Evolutionary conservation across 2,113 vertebrate species (phyloP), one percentile per base, ranked within the genome.

Genomic region (Todiramphus chloris): DNA sequence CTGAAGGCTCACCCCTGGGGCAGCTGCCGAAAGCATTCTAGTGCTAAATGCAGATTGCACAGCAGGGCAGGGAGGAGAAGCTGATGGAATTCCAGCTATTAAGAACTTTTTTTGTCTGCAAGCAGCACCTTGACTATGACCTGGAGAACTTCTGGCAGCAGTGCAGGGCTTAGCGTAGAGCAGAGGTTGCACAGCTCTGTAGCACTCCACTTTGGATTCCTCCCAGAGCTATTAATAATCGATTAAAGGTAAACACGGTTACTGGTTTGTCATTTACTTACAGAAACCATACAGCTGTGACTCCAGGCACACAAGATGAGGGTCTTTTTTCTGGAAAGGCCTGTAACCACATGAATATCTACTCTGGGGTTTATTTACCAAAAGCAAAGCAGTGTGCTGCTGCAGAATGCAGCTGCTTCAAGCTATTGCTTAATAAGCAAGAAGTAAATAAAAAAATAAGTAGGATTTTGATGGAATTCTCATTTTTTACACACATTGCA

Each of bases 341-440:
- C 77, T 41, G 5, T 30, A 31, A 48, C n/a, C 3, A 0, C 56
- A 43, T 0, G 0, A 21, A 15, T 67, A 56, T 9, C n/a, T 66
- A 3, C 67, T 43, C 74, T 55, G 46, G 48, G 41, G 35, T 39
- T 30, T 24, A 5, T 56, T 74, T 60, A 55, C 37, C 50, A 50
- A 63, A 55, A 80, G 28, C 62, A 59, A 64, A 87, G 35, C 48
- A 72, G n/a, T 23, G 37, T 16, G 3, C 60, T 81, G 84, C 74
- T 82, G 55, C 55, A 73, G 28, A 74, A 59, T 51, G 69, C 43
- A 72, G 87, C 43, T 51, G 66, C 53, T 51, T 56, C 69, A 59
- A 51, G 27, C 70, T 55, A 16, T 44, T 59, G 33, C 39, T 53
- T 41, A 37, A 28, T n/a, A n/a, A n/a, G n/a, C n/a, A n/a, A n/a